phyloP scores from a whole-genome alignment of 1,140 invertebrate species.

The Melanaphis sacchari region DNA sequence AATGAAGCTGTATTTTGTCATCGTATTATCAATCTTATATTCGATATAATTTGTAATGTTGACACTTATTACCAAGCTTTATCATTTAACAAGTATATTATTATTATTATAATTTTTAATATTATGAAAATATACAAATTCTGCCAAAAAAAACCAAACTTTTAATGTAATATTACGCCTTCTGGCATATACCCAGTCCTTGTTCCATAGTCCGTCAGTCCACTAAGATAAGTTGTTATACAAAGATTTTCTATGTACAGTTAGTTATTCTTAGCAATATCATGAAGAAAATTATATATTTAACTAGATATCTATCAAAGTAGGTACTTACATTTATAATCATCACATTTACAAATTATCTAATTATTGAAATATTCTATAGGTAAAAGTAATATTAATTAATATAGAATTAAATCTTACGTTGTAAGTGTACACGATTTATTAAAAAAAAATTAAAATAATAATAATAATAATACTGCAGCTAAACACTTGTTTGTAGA shows the following conservation, averaged over 20 bases:
- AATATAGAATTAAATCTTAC: not conserved
- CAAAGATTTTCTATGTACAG: not conserved
- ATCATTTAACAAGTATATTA: constrained; percentile 4
- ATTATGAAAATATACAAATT: not conserved
- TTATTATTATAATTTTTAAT: not conserved
- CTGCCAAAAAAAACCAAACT: constrained; percentile 17
- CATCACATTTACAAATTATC: not conserved
- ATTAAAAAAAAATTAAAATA: too few species aligned
- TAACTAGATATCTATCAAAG: not conserved
- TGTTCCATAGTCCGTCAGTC: not conserved
- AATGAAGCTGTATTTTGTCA: not conserved
- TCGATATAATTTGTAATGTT: not conserved
- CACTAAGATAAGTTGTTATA: not conserved
- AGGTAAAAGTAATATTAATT: too few species aligned
- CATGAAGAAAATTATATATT: not conserved
- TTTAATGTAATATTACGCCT: not conserved
- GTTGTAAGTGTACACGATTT: not conserved
- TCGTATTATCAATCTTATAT: not conserved
- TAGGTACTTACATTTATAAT: not conserved
- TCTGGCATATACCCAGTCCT: constrained; percentile 31
- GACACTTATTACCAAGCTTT: not conserved
- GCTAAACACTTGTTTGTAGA: not conserved
- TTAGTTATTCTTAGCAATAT: not conserved
- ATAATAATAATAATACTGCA: not conserved
- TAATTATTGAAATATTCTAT: not conserved